Conservation (phyloP, 2,113 vertebrate species). For the Motacilla tschutschensis region DNA sequence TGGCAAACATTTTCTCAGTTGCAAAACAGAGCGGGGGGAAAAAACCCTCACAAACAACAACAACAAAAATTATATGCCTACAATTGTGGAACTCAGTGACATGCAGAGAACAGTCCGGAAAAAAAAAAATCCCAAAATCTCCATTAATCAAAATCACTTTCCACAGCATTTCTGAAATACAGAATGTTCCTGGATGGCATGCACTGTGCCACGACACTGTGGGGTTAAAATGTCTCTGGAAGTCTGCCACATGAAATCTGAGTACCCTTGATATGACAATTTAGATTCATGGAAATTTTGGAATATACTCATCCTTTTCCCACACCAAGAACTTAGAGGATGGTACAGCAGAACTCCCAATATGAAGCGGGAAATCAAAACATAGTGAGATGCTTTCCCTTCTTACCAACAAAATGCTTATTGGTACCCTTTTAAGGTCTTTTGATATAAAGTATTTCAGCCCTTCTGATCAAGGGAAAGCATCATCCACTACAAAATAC, state of each 20-base stretch:
- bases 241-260: not conserved
- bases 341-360: not conserved
- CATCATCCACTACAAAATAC: not conserved
- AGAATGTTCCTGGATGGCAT: not conserved
- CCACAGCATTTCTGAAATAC: not conserved
- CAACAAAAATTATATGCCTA: not conserved
- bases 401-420: not conserved
- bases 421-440: not conserved
- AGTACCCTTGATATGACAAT: not conserved
- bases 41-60: too few species aligned
- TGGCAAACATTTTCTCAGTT: slow-evolving; percentile 47
- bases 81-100: not conserved
- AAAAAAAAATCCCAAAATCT: not conserved
- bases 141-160: not conserved
- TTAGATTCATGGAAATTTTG: not conserved
- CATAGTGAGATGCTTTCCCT: not conserved
- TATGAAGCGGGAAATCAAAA: not conserved
- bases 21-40: not conserved
- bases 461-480: not conserved
- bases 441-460: not conserved
- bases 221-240: not conserved
- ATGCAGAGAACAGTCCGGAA: not conserved
- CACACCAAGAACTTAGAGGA: not conserved
- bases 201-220: not conserved
- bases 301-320: not conserved